Conservation (phyloP, 2,888 invertebrate species). For the Rhagium mordax region DNA sequence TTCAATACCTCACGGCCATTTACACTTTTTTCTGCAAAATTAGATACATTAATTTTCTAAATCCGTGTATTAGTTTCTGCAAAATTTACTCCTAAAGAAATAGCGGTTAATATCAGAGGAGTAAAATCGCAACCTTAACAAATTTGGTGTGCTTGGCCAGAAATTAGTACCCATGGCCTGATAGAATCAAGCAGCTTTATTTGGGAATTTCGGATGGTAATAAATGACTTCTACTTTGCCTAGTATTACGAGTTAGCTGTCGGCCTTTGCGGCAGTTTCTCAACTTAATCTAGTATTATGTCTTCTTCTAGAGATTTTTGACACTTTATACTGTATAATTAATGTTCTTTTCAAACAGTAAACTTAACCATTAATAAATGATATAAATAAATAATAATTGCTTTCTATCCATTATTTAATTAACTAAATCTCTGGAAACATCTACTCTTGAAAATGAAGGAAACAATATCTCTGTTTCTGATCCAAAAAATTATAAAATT, state of each 20-base stretch:
- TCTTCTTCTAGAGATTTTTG: background rate
- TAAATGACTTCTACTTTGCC: background rate
- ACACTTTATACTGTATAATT: background rate
- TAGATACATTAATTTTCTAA: too few relatives aligned
- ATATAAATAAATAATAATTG: background rate
- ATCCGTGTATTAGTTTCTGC: too few relatives aligned
- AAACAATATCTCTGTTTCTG: too few relatives aligned
- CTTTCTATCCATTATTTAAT: too few relatives aligned
- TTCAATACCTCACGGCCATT: too few relatives aligned
- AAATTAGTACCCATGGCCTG: background rate
- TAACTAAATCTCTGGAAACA: too few relatives aligned
- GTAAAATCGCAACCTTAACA: too few relatives aligned
- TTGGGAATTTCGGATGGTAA: background rate
- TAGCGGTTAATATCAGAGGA: too few relatives aligned
- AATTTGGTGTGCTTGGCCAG: background rate
- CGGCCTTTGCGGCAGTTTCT: background rate
- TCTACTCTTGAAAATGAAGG: too few relatives aligned
- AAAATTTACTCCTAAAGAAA: too few relatives aligned
- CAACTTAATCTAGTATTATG: background rate
- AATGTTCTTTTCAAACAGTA: background rate
- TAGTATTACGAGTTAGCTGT: background rate
- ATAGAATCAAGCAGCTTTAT: background rate
- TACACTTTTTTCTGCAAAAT: too few relatives aligned
- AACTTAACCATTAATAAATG: background rate
- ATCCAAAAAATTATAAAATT: too few relatives aligned